Conservation (phyloP, 2,888 invertebrate genomes). For the Amphipoea oculea region DNA sequence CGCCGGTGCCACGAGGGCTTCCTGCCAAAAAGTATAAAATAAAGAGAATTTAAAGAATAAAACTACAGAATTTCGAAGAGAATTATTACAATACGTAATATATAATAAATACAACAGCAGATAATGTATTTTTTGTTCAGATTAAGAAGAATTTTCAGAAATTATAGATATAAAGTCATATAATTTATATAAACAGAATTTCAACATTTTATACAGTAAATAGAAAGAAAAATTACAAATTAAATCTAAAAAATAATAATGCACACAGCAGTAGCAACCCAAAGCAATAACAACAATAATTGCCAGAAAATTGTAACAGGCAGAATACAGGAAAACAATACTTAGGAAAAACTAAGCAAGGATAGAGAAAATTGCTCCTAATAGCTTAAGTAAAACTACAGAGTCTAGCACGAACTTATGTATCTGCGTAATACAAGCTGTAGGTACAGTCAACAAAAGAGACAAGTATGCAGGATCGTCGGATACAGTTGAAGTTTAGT, state of each 20-base stretch:
- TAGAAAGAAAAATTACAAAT: background rate
- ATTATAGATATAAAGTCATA: background rate
- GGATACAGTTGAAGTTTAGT: too few species aligned
- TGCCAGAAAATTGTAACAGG: constrained; percentile 5
- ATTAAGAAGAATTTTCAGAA: background rate
- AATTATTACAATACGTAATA: constrained; percentile 12
- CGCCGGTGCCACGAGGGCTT: background rate
- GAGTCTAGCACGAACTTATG: background rate
- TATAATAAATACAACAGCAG: background rate
- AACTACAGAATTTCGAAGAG: constrained; percentile 23
- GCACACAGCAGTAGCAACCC: constrained; percentile 23
- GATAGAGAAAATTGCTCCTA: background rate
- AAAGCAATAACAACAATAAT: constrained; percentile 12
- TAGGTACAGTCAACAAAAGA: too few species aligned
- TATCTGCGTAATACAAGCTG: background rate
- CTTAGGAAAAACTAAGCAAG: constrained; percentile 12
- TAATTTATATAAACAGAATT: background rate
- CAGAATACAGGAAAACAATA: constrained; percentile 4
- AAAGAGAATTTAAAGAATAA: constrained; percentile 4
- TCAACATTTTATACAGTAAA: background rate
- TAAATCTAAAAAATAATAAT: constrained; percentile 8
- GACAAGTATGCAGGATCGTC: too few species aligned
- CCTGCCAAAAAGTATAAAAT: background rate
- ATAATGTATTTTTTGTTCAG: background rate
- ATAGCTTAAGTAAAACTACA: constrained; percentile 3